Base-by-base conservation (phyloP, 2,113 vertebrate species). In the Enhydra lutris region DNA sequence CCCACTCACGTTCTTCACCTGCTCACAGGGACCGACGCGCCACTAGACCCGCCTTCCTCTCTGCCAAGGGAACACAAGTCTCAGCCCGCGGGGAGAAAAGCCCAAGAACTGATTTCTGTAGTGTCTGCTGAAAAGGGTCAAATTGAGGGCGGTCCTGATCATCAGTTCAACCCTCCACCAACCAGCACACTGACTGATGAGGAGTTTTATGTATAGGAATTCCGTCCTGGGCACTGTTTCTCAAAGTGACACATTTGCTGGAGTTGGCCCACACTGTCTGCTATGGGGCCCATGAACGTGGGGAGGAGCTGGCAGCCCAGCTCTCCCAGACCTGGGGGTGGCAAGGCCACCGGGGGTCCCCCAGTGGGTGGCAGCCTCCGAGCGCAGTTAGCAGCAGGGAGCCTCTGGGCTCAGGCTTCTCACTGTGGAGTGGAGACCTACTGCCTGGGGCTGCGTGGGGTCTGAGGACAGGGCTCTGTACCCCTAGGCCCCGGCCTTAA, bases 401-500 rank as follows among this genome's bases (percentile, higher is more conserved):
- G 21, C 12, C 73, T 69, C 29, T 23, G 57, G 14, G 81, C 63
- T 61, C 47, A 69, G 78, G 42, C 45, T 14, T 71, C 59, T 86
- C 12, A 11, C 29, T 4, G 24, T 36, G 2, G 47, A 79, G 29
- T 3, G 20, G 59, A 82, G 23, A 39, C 23, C 42, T 0, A 2
- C 39, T 50, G 13, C 65, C 57, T 13, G 34, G 23, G 61, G 29
- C 23, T 57, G 6, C 0, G 0, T 14, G 74, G 10, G 1, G 12
- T 52, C 50, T 71, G 21, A 80, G 80, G n/a, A 55, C 36, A 95
- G 65, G 59, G 15, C 13, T 71, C 61, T 50, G 82, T 5, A 13
- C 17, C 42, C 15, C 6, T 1, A 26, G 18, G 12, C 59, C 23
- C 7, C 11, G 24, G 59, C 69, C 42, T 50, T 42, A 67, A 69